A percentile compares a stretch with the other conserved stretches of the same genome.
These are phyloP conservation scores for Etheostoma spectabile DNA, from an alignment of 2,113 vertebrate genomes.

Conservation along the genomic window DNA sequence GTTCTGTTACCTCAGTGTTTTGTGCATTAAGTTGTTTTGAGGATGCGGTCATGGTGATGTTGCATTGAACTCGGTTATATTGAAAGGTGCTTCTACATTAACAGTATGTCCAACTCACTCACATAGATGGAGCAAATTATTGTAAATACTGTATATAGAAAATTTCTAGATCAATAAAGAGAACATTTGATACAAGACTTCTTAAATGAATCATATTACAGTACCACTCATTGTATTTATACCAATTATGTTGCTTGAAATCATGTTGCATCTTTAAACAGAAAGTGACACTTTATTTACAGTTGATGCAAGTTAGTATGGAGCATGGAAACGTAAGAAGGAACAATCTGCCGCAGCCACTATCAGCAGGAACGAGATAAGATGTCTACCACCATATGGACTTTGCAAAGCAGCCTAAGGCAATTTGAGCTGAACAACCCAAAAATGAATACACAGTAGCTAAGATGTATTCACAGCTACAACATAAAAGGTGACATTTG, in stretches of 20 bases:
- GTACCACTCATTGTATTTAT: not conserved
- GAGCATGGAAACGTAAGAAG: not conserved
- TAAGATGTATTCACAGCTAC: conserved; percentile 67
- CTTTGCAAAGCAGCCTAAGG: conserved; percentile 57
- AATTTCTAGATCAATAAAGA: not conserved
- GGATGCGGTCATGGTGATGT: not conserved
- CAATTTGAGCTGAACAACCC: conserved; percentile 52
- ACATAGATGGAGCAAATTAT: not conserved
- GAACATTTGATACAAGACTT: not conserved
- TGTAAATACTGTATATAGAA: not conserved
- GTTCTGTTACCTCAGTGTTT: not conserved
- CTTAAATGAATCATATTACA: not conserved
- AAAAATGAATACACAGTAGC: conserved; percentile 53
- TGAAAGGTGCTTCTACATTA: not conserved
- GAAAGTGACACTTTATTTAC: not conserved
- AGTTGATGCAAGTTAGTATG: not conserved
- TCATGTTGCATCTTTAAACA: not conserved
- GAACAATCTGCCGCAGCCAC: not conserved
- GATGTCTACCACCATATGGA: conserved; percentile 38
- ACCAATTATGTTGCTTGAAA: not conserved
- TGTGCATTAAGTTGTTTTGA: not conserved
- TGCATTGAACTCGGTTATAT: not conserved
- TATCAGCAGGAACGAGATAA: not conserved
- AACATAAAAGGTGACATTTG: conserved; percentile 81
- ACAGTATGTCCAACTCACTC: not conserved